A percentile compares a stretch with the other conserved stretches of the same genome.
Evolutionary conservation across 2,113 vertebrate species (phyloP).

Genomic region (Cheirogaleus medius): DNA sequence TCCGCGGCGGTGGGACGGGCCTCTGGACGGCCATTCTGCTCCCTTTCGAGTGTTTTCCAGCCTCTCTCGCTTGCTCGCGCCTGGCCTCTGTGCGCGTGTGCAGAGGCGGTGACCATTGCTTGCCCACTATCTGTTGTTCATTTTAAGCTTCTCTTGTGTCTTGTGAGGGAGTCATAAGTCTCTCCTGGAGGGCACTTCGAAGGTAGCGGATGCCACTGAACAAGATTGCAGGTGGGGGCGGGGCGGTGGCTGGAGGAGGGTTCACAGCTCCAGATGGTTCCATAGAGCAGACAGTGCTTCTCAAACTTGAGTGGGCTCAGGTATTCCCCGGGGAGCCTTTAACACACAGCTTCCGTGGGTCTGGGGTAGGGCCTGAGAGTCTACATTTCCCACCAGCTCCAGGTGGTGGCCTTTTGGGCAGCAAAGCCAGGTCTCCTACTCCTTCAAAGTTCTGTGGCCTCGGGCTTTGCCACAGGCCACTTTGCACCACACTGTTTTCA

Average conservation of each 20-base stretch:
- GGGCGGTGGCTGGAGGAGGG: neutral
- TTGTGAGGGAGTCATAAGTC: neutral
- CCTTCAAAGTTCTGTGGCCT: neutral
- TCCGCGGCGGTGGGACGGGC: rapidly evolving
- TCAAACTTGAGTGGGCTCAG: rapidly evolving
- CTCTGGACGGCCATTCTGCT: neutral
- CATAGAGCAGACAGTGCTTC: neutral
- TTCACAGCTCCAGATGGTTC: neutral
- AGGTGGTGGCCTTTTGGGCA: neutral
- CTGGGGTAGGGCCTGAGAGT: neutral
- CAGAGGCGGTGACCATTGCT: too few relatives aligned
- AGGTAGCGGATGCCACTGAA: neutral
- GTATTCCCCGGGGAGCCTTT: neutral
- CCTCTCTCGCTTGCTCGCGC: neutral
- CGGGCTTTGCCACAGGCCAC: neutral
- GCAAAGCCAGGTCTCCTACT: too few relatives aligned
- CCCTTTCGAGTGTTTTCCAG: neutral
- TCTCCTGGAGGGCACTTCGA: neutral
- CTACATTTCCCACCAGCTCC: neutral
- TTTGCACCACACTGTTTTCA: neutral
- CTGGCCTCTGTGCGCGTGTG: rapidly evolving
- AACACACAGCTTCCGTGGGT: neutral
- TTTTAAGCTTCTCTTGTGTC: neutral
- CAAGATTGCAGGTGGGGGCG: neutral
- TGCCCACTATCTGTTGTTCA: neutral